Base-by-base conservation (phyloP, 2,113 vertebrate genomes). In the Nyctibius bracteatus region DNA sequence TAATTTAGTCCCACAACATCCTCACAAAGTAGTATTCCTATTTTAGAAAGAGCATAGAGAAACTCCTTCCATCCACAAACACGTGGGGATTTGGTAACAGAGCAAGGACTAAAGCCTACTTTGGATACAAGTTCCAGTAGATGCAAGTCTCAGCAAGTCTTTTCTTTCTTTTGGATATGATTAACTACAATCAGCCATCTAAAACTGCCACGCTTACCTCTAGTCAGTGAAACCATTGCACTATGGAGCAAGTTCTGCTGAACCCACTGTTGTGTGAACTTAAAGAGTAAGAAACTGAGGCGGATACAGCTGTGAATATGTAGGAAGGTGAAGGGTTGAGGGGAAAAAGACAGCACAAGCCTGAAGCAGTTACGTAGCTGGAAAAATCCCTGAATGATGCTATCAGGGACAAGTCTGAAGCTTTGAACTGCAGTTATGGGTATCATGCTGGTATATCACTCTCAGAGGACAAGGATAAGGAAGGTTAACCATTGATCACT, bases 81-180 rank as follows among this genome's bases (percentile, higher is more conserved):
- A 44, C 16, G 27, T 0, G 0, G 52, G 49, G 22, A 59, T 41
- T 25, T 11, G 7, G 23, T 46, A 58, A 73, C 1, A 89, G 17
- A 61, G 31, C 20, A 44, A 82, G 21, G 14, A 41, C 27, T 33
- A 28, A 46, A 75, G 43, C 24, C 55, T 66, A 0, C 47, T 72
- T 51, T 68, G 62, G 17, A 31, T 61, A 46, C 18, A 57, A 72
- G 54, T 70, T 65, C 47, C 57, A 66, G 37, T 2, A 92, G 20
- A 16, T 61, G 5, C 25, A 58, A 85, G 41, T 17, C 52, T 23
- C 43, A 37, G 27, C 14, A 51, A 46, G 27, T 6, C 13, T 55
- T 5, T 71, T 43, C 20, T 84, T 43, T 27, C 25, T 71, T 91
- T 88, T 58, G 15, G 14, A 22, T n/a, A 19, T 3, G 6, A 71